A percentile compares a stretch with the other conserved stretches of the same genome.
Conservation (phyloP, 2,113 vertebrate species). For the Porphyrio hochstetteri region DNA sequence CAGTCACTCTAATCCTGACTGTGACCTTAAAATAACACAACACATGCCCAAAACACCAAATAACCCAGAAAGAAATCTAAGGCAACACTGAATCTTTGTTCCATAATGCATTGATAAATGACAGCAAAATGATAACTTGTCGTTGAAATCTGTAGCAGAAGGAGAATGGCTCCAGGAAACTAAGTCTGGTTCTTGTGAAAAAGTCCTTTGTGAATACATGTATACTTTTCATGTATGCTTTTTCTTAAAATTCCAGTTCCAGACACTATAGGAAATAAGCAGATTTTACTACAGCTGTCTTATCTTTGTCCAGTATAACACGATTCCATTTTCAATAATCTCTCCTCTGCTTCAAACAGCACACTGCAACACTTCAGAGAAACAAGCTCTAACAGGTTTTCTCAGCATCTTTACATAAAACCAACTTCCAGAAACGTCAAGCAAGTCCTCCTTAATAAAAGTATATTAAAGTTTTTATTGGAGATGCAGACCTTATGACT, state of each 20-base stretch:
- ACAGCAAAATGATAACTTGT: not conserved
- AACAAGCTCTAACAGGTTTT: not conserved
- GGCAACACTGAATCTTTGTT: not conserved
- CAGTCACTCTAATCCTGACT: conserved; percentile 15
- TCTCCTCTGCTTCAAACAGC: not conserved
- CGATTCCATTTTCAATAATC: conserved; percentile 1
- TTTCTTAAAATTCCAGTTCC: not conserved
- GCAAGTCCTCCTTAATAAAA: not conserved
- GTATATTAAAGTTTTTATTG: not conserved
- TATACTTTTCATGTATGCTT: not conserved
- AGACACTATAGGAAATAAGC: not conserved
- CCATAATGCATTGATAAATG: not conserved
- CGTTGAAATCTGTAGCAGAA: not conserved
- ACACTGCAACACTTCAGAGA: conserved; percentile 1
- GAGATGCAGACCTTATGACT: not conserved
- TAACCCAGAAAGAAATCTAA: not conserved
- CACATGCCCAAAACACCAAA: not conserved
- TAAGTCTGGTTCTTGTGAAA: not conserved
- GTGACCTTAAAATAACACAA: not conserved
- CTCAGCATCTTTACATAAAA: conserved; percentile 23
- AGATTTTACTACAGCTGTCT: not conserved
- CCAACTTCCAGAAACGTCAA: conserved; percentile 3
- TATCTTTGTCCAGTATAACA: conserved; percentile 3
- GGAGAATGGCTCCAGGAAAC: not conserved
- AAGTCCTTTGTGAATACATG: not conserved